Base-by-base conservation (phyloP, 2,888 invertebrate species). In the Andrena trimmerana region DNA sequence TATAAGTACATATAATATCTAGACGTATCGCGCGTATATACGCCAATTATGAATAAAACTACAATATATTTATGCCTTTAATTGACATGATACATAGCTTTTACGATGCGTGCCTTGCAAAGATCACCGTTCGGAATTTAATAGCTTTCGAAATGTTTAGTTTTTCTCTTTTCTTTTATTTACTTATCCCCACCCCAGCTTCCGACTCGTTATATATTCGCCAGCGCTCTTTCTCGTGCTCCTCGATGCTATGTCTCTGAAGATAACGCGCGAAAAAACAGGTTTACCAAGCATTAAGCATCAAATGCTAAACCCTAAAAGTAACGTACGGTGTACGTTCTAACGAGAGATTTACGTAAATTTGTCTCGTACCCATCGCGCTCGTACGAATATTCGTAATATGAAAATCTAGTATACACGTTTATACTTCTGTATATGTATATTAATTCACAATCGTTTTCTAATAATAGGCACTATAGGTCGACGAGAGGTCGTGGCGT, bases 401-500 rank as follows among this genome's bases (percentile, higher is more conserved):
- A 82, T 77, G 83, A 84, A 84, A 84, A 81, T 83, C 81, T 81
- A 81, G 67, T 81, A 78, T 78, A 81, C 67, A 78, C 68, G 76
- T 78, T 67, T 63, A 72, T 78, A 75, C 72, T 68, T 70, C 33
- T 75, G 83, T 81, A 78, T 71, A 82, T 79, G 78, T 78, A 79
- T 80, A 80, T 81, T 67, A 78, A 78, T 73, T 81, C 50, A 63
- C 78, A 79, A 87, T 84, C 68, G 67, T 77, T 79, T 68, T 82
- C 83, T 88, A 88, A 86, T 84, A 81, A 87, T 88, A 89, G 88
- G 89, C 88, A 89, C 87, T 88, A 88, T 87, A 89, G 85, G 87
- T 89, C 87, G 81, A 88, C 88, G 77, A 88, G 86, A 85, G 86
- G 81, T 88, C 80, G 77, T 87, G 87, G 86, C 83, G 84, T 88